Conservation (phyloP, 2,113 vertebrate genomes). For the Gadus macrocephalus region DNA sequence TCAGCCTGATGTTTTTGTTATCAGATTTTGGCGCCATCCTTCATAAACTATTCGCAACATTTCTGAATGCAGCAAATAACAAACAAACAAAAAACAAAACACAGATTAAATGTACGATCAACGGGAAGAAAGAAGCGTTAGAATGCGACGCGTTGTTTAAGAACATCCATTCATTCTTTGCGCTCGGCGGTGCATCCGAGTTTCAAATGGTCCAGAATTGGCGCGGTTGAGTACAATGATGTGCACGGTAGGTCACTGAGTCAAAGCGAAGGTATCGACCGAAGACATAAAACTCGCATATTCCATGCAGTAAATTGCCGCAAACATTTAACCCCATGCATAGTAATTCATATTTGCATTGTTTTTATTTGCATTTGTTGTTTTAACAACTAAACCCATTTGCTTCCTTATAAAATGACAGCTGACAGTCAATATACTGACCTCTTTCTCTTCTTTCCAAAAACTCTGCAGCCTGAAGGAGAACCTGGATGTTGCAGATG, state of each 20-base stretch:
- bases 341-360: neutral
- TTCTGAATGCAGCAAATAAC: neutral
- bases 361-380: slow-evolving; percentile 4
- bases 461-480: slow-evolving; percentile 89
- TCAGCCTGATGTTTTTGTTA: slow-evolving; percentile 42
- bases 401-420: slow-evolving; percentile 38
- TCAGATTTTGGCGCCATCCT: slow-evolving; percentile 72
- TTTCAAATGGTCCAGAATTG: slow-evolving; percentile 71
- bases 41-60: neutral
- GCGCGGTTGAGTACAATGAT: slow-evolving; percentile 76
- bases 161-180: slow-evolving; percentile 2
- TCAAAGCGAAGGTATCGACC: slow-evolving; percentile 8
- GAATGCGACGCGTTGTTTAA: neutral
- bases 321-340: slow-evolving; percentile 1
- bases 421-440: slow-evolving; percentile 47
- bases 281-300: neutral
- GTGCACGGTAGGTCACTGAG: slow-evolving; percentile 66
- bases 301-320: too few relatives aligned
- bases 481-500: slow-evolving; percentile 84
- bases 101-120: neutral
- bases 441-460: slow-evolving; percentile 85
- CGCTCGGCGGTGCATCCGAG: slow-evolving; percentile 21
- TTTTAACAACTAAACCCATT: slow-evolving; percentile 42
- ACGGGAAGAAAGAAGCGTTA: too few relatives aligned
- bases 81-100: neutral